Evolutionary conservation across 2,888 invertebrate species (phyloP), one percentile per base, ranked within the genome.

Genomic region (Melanostoma mellinum): DNA sequence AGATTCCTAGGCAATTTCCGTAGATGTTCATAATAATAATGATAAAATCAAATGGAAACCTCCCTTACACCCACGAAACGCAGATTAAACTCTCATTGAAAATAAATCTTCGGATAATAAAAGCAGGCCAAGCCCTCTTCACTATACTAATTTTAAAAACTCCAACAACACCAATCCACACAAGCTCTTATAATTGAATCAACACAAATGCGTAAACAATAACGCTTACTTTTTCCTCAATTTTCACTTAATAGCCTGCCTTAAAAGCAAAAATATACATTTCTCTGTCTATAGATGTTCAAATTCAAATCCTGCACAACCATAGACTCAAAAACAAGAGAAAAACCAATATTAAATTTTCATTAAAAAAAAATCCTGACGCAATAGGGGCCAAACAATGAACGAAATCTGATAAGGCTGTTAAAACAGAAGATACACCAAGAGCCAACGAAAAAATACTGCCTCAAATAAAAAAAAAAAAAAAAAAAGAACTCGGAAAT

Each of bases 361-460:
- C 72, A 77, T 56, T 78, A 68, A 71, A 72, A 73, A 80, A 56
- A 46, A 78, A 78, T 52, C 58, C 48, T 73, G 68, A 69, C 73
- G 63, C 69, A 78, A 69, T 68, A 69, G 74, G 58, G 52, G 53
- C 46, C 55, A 53, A 78, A 63, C 52, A 44, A 48, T 61, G 44
- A 73, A 35, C 68, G 61, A 82, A 78, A 82, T 82, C 77, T 77
- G 72, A 82, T 78, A 82, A 78, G 56, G 73, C 69, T 77, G 56
- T 53, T 68, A 8, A 65, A 78, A 63, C 73, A 48, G 52, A 36
- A 68, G 58, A 82, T 82, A 69, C 73, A 46, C 63, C 48, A 42
- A n/a, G 33, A n/a, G 58, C 10, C 38, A 52, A 32, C 4, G 1
- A 56, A 55, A 56, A 32, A 33, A 61, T 40, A 56, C 35, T 33